Evolutionary conservation across 2,797 vertebrate species (phyloP).

Genomic region (Poecilia wingei): DNA sequence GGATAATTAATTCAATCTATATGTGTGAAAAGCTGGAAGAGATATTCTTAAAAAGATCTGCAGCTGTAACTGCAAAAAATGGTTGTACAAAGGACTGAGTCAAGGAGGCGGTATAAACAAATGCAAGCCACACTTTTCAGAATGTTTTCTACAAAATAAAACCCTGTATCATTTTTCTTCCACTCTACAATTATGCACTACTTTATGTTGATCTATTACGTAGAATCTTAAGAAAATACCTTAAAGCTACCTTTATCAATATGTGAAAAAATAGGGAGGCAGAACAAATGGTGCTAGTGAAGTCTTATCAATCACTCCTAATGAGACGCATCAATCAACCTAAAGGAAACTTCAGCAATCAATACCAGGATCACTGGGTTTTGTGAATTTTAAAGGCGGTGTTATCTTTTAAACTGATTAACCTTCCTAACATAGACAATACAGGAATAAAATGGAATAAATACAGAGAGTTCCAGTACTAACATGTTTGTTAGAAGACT

Average conservation of each 20-base stretch:
- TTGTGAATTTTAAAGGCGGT: background rate
- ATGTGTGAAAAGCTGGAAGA: background rate
- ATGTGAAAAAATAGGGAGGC: background rate
- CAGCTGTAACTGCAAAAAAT: background rate
- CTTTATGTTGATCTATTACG: background rate
- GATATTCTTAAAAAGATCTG: background rate
- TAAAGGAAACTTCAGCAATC: background rate
- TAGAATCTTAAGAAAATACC: background rate
- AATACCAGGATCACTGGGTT: background rate
- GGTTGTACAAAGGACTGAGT: background rate
- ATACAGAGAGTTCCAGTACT: background rate
- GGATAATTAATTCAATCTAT: background rate
- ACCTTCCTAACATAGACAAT: background rate
- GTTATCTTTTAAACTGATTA: background rate
- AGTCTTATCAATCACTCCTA: conserved; percentile 1
- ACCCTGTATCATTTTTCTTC: background rate
- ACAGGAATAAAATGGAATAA: background rate
- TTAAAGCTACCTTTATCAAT: background rate
- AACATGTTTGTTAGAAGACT: background rate
- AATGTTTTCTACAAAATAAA: background rate
- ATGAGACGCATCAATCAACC: background rate
- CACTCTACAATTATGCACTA: background rate
- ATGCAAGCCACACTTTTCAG: background rate
- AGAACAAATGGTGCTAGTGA: background rate
- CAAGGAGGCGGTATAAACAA: background rate